phyloP scores from a whole-genome alignment of 2,113 vertebrate genomes.

The pig (Sus scrofa) region T2T-Sscrofa CM000820.6:7553001-7553500 shows the following conservation, averaged over 20 bases:
- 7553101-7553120: background rate
- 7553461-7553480: constrained; percentile 10
- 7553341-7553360: background rate
- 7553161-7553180: background rate
- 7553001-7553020: background rate
- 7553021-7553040: background rate
- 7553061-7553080: background rate
- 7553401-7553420: background rate
- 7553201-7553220: constrained; percentile 3
- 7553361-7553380: background rate
- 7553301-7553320: constrained; percentile 48
- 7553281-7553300: constrained; percentile 13
- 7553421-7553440: background rate
- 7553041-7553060: constrained; percentile 36
- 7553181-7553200: constrained; percentile 39
- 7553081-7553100: background rate
- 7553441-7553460: constrained; percentile 30
- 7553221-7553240: constrained; percentile 17
- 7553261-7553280: background rate
- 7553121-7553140: background rate
- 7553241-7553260: constrained; percentile 24
- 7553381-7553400: background rate
- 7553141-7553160: background rate
- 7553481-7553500: constrained; percentile 1
- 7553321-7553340: constrained; percentile 16